A percentile compares a stretch with the other conserved stretches of the same genome.
phyloP scores from a whole-genome alignment of 2,797 vertebrate species.

The Takifugu rubripes region DNA sequence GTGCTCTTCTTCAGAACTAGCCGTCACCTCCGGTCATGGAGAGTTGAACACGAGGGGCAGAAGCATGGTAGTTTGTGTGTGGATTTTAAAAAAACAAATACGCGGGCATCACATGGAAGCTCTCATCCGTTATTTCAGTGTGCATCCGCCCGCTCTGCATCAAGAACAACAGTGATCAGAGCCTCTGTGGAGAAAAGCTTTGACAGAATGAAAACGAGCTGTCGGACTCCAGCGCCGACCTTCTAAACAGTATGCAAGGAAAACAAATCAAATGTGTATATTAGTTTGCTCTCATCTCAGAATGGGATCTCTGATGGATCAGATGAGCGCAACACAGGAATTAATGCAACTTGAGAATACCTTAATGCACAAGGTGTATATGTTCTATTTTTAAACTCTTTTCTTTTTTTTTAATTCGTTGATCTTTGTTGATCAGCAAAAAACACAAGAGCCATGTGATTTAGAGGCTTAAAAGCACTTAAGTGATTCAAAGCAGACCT shows the following conservation, averaged over 20 bases:
- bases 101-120: no score
- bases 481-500: slow-evolving; percentile 20
- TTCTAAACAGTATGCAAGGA: slow-evolving; percentile 36
- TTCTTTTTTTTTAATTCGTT: slow-evolving; percentile 28
- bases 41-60: slow-evolving; percentile 18
- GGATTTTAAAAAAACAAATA: slow-evolving; percentile 10
- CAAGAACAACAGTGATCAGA: slow-evolving; percentile 26
- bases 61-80: slow-evolving; percentile 19
- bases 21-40: slow-evolving; percentile 37
- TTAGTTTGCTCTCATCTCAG: slow-evolving; percentile 34
- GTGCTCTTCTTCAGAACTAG: slow-evolving; percentile 53
- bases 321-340: slow-evolving; percentile 24
- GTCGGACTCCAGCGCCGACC: not conserved
- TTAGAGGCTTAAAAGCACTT: slow-evolving; percentile 38
- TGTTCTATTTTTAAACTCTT: slow-evolving; percentile 31
- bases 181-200: slow-evolving; percentile 16
- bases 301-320: slow-evolving; percentile 39
- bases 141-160: slow-evolving; percentile 4
- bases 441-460: slow-evolving; percentile 39
- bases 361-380: slow-evolving; percentile 48
- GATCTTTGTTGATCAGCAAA: slow-evolving; percentile 29
- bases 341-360: slow-evolving; percentile 36
- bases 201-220: slow-evolving; percentile 8
- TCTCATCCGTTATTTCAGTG: not conserved
- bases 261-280: slow-evolving; percentile 29